Evolutionary conservation across 2,797 vertebrate genomes (phyloP).

Genomic region (Micrastur ruficollis): DNA sequence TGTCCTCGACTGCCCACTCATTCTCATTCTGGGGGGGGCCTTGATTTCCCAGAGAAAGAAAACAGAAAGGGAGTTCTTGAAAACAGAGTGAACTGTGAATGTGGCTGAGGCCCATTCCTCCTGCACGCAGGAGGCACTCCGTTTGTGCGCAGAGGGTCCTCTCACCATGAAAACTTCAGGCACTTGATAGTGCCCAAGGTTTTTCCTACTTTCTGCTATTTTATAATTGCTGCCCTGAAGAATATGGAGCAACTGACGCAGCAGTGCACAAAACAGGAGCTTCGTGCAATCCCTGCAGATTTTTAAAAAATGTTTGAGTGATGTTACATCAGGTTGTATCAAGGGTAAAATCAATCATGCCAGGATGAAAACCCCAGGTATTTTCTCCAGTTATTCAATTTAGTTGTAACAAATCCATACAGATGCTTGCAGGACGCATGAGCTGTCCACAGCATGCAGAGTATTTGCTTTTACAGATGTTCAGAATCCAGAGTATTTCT

Average conservation of each 20-base stretch:
- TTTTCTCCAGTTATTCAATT: constrained; percentile 7
- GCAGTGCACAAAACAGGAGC: neutral
- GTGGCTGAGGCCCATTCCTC: neutral
- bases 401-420: neutral
- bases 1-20: neutral
- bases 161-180: neutral
- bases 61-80: neutral
- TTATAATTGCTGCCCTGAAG: neutral
- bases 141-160: neutral
- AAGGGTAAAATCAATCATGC: neutral
- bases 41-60: neutral
- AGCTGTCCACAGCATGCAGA: neutral
- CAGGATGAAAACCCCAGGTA: neutral
- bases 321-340: neutral
- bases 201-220: neutral
- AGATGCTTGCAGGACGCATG: neutral
- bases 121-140: neutral
- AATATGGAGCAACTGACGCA: neutral
- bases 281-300: neutral
- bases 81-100: neutral
- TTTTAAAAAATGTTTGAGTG: neutral
- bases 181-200: neutral
- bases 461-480: neutral
- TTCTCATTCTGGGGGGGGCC: neutral
- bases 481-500: neutral